Evolutionary conservation across 1,140 invertebrate species (phyloP).

Genomic region (Drosophila chauvacae): DNA sequence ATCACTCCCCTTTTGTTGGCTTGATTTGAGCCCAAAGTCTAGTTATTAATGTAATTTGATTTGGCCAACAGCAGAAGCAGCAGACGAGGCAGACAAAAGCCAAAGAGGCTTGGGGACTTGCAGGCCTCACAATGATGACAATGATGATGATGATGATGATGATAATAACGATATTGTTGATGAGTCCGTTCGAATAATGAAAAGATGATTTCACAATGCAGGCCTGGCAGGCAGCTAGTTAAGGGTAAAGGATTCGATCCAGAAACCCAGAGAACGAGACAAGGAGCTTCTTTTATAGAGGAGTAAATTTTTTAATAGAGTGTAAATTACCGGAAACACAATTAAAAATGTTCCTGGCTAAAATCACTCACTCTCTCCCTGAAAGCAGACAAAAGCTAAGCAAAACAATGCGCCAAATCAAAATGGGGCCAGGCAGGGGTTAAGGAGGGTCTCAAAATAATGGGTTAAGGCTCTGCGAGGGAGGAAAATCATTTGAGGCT

Average conservation of each 20-base stretch:
- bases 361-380: conserved; percentile 14
- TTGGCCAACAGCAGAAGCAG: conserved; percentile 31
- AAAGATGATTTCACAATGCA: conserved; percentile 18
- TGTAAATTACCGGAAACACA: conserved; percentile 79
- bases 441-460: conserved; percentile 19
- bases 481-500: conserved; percentile 42
- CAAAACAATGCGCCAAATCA: conserved; percentile 41
- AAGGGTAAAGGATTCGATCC: conserved; percentile 1
- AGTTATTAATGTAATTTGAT: conserved; percentile 82
- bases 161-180: conserved; percentile 25
- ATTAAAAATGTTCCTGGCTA: conserved; percentile 63
- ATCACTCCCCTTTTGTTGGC: conserved; percentile 15
- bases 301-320: conserved; percentile 76
- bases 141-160: conserved; percentile 13
- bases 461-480: conserved; percentile 17
- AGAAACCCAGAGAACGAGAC: not conserved
- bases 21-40: conserved; percentile 60
- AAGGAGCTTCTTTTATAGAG: conserved; percentile 8
- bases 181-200: conserved; percentile 18
- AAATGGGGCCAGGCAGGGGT: conserved; percentile 4
- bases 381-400: conserved; percentile 16
- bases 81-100: conserved; percentile 41
- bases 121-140: conserved; percentile 4
- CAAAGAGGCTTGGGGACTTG: conserved; percentile 23
- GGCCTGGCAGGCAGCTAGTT: conserved; percentile 11